A percentile compares a stretch with the other conserved stretches of the same genome.
Conservation (phyloP, 2,113 vertebrate species). For the Psittacus erithacus region DNA sequence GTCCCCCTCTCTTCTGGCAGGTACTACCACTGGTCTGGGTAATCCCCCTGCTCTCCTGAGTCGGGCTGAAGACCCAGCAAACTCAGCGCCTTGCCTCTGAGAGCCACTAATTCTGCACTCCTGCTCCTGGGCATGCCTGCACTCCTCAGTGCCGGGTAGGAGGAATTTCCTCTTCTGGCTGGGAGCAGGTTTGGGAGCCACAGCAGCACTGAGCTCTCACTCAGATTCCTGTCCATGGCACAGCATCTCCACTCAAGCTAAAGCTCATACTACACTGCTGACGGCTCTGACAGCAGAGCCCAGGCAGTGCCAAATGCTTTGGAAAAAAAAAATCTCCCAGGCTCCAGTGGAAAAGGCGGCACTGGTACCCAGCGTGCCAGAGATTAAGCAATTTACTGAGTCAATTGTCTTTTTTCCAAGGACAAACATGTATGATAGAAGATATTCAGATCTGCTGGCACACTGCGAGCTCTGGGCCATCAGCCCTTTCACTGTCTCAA, state of each 20-base stretch:
- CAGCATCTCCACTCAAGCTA: neutral
- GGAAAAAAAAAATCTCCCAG: neutral
- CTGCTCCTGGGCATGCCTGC: neutral
- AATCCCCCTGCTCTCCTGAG: neutral
- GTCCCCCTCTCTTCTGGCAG: neutral
- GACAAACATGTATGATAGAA: constrained; percentile 62
- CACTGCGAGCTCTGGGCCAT: constrained; percentile 25
- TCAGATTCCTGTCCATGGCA: neutral
- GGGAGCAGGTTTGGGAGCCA: neutral
- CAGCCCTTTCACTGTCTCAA: constrained; percentile 56
- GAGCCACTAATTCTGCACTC: neutral
- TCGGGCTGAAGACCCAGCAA: neutral
- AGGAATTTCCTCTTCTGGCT: neutral
- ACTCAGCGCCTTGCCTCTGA: neutral
- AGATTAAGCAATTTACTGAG: constrained; percentile 63
- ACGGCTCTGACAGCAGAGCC: neutral
- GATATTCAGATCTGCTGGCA: constrained; percentile 66
- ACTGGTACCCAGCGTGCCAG: constrained; percentile 17
- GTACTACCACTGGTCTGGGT: neutral
- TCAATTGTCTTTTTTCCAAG: constrained; percentile 68
- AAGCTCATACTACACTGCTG: neutral
- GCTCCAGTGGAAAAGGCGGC: neutral
- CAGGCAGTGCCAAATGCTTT: neutral
- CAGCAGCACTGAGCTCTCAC: fast-evolving
- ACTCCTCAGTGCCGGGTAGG: fast-evolving